Evolutionary conservation across 2,113 vertebrate genomes (phyloP).

Genomic region (Collichthys lucidus): DNA sequence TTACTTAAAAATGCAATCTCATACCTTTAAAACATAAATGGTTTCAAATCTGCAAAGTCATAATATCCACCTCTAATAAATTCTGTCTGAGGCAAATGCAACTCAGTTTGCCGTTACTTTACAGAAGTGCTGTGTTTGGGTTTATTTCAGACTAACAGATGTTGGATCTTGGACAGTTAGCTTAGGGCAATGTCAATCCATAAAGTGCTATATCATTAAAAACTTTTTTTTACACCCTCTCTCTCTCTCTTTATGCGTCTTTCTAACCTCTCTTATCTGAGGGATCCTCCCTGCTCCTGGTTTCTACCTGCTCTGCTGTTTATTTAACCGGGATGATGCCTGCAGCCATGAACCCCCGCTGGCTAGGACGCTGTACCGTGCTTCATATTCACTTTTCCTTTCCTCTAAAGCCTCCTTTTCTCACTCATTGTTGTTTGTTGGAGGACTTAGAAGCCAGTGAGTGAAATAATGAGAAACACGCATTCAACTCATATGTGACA

Average conservation of each 20-base stretch:
- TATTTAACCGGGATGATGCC: constrained; percentile 30
- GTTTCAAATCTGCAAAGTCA: background rate
- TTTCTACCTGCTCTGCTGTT: constrained; percentile 42
- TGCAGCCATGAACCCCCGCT: constrained; percentile 36
- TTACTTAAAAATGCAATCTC: background rate
- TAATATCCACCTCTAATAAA: background rate
- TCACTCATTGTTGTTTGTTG: background rate
- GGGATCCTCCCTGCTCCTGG: background rate
- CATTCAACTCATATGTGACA: background rate
- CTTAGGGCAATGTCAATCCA: background rate
- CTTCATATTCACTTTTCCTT: constrained; percentile 43
- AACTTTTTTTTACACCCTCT: background rate
- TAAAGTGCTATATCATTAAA: background rate
- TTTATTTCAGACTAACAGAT: too few species aligned
- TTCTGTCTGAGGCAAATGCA: background rate
- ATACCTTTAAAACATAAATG: too few species aligned
- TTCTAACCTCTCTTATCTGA: background rate
- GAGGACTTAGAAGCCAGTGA: background rate
- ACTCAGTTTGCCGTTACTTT: too few species aligned
- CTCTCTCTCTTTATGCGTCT: background rate
- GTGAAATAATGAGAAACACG: background rate
- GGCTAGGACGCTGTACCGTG: constrained; percentile 21
- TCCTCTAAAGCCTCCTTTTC: background rate
- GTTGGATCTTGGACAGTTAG: background rate
- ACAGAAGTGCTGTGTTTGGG: too few species aligned